Base-by-base conservation (phyloP, 2,113 vertebrate genomes). In the Parotia lawesii region DNA sequence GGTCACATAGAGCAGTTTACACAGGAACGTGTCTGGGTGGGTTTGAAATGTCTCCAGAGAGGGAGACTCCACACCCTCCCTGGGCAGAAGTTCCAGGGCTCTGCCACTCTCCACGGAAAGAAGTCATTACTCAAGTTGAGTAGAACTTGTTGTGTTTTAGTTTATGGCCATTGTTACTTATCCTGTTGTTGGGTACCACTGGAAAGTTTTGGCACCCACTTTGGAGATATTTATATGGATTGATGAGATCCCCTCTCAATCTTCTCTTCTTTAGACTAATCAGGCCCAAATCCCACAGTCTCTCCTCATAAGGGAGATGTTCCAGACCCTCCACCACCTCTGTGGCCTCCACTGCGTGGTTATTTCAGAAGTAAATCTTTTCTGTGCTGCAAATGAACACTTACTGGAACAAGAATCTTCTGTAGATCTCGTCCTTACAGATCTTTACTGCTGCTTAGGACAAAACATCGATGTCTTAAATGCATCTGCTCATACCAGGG, bases 11-110 rank as follows among this genome's bases (percentile, higher is more conserved):
- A 58, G 23, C 7, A 81, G 23, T 33, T 51, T 44, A 28, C 28
- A n/a, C 11, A 17, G 45, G 13, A 66, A 51, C 0, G 0, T 5
- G 16, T 21, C 69, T 4, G 2, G 18, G 18, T 57, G 19, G 2
- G 4, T 51, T 58, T 80, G 51, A 45, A 73, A 58, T 38, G 4
- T 45, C 12, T 44, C 27, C 33, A 58, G 51, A 66, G 27, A 44
- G 15, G 51, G 27, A 64, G 5, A 72, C 6, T 50, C 44, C 58
- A 44, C 12, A 6, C 10, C 5, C 19, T 51, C 15, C 15, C 22
- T 51, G 44, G 33, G 23, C 12, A 80, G 28, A 5, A 20, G 15
- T 29, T 60, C 53, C 31, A 38, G 33, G 4, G 37, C 51, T 53
- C 37, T 73, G 27, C 6, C 33, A 73, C 4, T 9, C 6, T 60